Conservation (phyloP, 2,888 invertebrate genomes). For the Coelopa pilipes region DNA sequence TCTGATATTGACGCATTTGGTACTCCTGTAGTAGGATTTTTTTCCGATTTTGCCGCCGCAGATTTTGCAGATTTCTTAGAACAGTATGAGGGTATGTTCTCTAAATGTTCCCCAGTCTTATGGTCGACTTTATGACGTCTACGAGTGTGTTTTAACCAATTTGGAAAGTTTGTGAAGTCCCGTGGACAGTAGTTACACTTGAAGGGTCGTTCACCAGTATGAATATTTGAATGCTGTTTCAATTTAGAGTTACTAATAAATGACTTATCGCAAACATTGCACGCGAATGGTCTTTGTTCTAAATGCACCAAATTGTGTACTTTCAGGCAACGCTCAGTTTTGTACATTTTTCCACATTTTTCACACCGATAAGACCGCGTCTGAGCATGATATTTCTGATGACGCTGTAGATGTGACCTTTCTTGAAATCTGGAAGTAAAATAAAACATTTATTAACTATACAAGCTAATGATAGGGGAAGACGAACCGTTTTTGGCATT, state of each 20-base stretch:
- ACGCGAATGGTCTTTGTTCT: slow-evolving; percentile 69
- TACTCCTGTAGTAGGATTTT: neutral
- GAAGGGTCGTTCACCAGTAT: slow-evolving; percentile 70
- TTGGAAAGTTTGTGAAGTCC: slow-evolving; percentile 72
- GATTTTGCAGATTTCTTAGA: slow-evolving; percentile 61
- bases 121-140: slow-evolving; percentile 70
- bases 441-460: slow-evolving; percentile 17
- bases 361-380: slow-evolving; percentile 65
- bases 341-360: slow-evolving; percentile 67
- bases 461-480: neutral
- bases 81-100: slow-evolving; percentile 65
- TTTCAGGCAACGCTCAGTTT: slow-evolving; percentile 71
- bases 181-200: slow-evolving; percentile 72
- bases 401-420: slow-evolving; percentile 65
- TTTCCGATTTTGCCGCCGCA: slow-evolving; percentile 49
- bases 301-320: slow-evolving; percentile 71
- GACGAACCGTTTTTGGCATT: slow-evolving; percentile 63
- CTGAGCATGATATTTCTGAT: slow-evolving; percentile 66
- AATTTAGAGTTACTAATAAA: slow-evolving; percentile 71
- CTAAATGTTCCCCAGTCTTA: slow-evolving; percentile 65
- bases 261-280: slow-evolving; percentile 70
- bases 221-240: slow-evolving; percentile 72
- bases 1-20: neutral
- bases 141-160: slow-evolving; percentile 72
- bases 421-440: slow-evolving; percentile 59